These are phyloP conservation scores for Drosophila hamatofila DNA, from an alignment of 2,888 invertebrate genomes.

Conservation along the genomic window DNA sequence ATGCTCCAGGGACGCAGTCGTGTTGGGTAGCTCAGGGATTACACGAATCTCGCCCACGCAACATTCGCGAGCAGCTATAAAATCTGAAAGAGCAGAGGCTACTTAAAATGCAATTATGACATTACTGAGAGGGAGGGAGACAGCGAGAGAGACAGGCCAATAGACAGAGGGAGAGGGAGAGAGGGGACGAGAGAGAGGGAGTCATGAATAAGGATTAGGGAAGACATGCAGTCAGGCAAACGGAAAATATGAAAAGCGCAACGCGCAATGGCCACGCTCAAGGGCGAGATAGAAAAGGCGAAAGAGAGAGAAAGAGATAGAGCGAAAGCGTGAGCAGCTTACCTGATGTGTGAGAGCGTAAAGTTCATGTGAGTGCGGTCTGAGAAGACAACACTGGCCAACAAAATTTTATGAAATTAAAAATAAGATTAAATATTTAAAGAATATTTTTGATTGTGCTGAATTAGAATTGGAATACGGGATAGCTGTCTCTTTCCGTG, in stretches of 20 bases:
- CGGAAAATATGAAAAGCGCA: constrained; percentile 7
- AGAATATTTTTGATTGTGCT: background rate
- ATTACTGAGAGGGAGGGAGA: background rate
- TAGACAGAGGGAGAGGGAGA: too few species aligned
- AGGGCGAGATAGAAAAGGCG: background rate
- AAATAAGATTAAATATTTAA: background rate
- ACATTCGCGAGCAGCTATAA: constrained; percentile 1
- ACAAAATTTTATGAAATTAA: background rate
- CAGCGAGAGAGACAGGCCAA: too few species aligned
- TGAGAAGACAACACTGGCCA: background rate
- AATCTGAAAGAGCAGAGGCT: constrained; percentile 32
- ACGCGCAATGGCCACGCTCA: background rate
- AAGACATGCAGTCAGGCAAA: constrained; percentile 1
- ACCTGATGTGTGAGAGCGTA: background rate
- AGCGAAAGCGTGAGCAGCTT: background rate
- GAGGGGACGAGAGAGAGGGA: background rate
- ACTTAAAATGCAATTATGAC: constrained; percentile 64
- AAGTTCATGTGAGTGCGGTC: background rate
- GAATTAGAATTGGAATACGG: too few species aligned
- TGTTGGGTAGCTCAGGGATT: background rate
- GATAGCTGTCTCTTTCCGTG: background rate
- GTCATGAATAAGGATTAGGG: background rate
- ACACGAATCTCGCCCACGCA: constrained; percentile 4
- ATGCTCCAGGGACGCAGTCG: background rate
- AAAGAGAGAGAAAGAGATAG: background rate